These are phyloP conservation scores for Pherbina coryleti DNA, from an alignment of 2,888 invertebrate species.

Conservation along the genomic window DNA sequence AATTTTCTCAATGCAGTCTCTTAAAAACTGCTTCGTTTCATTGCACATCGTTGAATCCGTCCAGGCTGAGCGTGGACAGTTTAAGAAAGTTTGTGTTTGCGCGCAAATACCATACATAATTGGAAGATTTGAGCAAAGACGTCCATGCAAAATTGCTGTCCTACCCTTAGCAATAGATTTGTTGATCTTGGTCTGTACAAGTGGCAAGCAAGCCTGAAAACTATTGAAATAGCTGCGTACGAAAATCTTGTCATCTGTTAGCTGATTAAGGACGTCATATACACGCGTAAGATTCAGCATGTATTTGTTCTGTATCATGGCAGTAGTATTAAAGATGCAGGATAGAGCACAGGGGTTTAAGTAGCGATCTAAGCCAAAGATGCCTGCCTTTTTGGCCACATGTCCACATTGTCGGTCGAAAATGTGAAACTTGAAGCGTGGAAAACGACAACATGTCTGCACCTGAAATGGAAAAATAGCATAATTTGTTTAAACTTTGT, in stretches of 20 bases:
- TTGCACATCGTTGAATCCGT: constrained; percentile 9
- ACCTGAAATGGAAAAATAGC: constrained; percentile 3
- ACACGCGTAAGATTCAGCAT: constrained; percentile 5
- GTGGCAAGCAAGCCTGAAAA: constrained; percentile 16
- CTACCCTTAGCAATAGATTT: neutral
- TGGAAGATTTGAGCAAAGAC: constrained; percentile 9
- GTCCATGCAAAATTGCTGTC: constrained; percentile 25
- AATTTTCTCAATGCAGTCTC: constrained; percentile 11
- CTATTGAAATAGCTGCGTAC: constrained; percentile 15
- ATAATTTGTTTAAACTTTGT: neutral
- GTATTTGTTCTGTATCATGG: neutral
- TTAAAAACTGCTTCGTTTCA: constrained; percentile 21
- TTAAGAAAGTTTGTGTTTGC: constrained; percentile 20
- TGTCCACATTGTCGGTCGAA: constrained; percentile 11
- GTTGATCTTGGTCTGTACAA: constrained; percentile 8
- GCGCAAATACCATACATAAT: constrained; percentile 30
- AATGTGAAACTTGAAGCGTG: constrained; percentile 21
- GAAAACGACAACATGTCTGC: constrained; percentile 30
- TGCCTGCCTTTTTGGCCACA: constrained; percentile 4
- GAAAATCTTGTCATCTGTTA: constrained; percentile 18
- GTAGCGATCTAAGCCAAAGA: constrained; percentile 29
- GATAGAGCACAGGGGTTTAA: constrained; percentile 33
- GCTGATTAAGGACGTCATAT: neutral
- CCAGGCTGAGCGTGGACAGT: constrained; percentile 26
- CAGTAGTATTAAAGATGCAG: constrained; percentile 22